Evolutionary conservation across 1,140 invertebrate species (phyloP), one percentile per base, ranked within the genome.

Genomic region (Hypothenemus hampei): DNA sequence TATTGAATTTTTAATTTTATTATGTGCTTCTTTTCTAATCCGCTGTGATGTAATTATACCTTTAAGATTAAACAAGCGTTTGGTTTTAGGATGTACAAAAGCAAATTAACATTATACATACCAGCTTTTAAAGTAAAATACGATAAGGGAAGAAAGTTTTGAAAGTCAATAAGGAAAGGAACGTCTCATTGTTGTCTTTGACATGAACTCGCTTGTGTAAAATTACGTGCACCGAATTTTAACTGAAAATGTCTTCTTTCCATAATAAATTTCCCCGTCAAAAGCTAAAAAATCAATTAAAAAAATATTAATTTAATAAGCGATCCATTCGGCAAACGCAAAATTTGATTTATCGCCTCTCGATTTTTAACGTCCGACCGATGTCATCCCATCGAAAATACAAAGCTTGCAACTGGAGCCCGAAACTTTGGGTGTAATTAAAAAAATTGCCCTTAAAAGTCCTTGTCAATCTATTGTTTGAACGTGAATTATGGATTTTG

Each of bases 401-500:
- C 48, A 51, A 51, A 40, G 36, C 11, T 11, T 37, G 37, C 26
- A 51, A 31, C 21, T 48, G 6, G n/a, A 37, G 37, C 43, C 22
- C 21, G 5, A 7, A 51, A 41, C 40, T 18, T 41, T 23, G 13
- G 8, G 48, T 51, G 20, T 51, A 39, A 51, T 51, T 51, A 51
- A 51, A 51, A 51, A 40, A 51, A 16, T 40, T 13, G n/a, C 21
- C 37, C 26, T 41, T 51, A 26, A 51, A 51, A 51, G 26, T 21
- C 48, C 48, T 41, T 43, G 48, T 51, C 48, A 41, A 40, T 51
- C 24, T 41, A 48, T 48, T 45, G 45, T 33, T n/a, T 31, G 19
- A 5, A 18, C 18, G n/a, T 35, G 45, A 48, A 36, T 48, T 29
- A 48, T 48, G 13, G 45, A 48, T 48, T 48, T 48, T 13, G 6